Percentiles rank a stretch among this genome's conserved stretches.
These are phyloP conservation scores for Mesoclemmys tuberculata DNA, from an alignment of 2,113 vertebrate species.

Conservation along the genomic window DNA sequence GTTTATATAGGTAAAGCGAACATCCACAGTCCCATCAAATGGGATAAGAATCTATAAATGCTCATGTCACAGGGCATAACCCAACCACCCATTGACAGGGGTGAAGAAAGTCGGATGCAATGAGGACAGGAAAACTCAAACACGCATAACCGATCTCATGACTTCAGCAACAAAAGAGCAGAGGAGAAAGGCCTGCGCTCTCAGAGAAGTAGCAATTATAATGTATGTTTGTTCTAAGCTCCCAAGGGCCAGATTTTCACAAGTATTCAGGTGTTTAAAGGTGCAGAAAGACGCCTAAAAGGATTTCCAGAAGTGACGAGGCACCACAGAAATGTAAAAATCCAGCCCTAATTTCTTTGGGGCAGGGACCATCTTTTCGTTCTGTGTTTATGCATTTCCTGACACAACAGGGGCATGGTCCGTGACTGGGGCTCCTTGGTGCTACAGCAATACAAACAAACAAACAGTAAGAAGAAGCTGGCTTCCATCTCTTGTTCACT, in stretches of 20 bases:
- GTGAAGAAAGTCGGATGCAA: background rate
- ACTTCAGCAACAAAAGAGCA: background rate
- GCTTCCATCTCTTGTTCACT: background rate
- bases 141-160: background rate
- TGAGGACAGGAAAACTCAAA: background rate
- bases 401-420: background rate
- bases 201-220: slow-evolving; percentile 5
- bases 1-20: slow-evolving; percentile 18
- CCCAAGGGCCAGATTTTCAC: slow-evolving; percentile 11
- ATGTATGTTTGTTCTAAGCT: background rate
- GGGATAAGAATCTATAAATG: slow-evolving; percentile 9
- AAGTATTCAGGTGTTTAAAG: background rate
- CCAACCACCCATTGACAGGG: background rate
- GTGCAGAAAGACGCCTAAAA: background rate
- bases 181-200: background rate
- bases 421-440: slow-evolving; percentile 16
- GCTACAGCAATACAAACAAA: background rate
- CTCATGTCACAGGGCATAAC: background rate
- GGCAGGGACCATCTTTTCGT: background rate
- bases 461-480: background rate
- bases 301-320: background rate
- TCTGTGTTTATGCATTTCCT: background rate
- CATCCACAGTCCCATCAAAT: background rate
- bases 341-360: background rate
- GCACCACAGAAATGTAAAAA: background rate